Base-by-base conservation (phyloP, 1,140 invertebrate species). In the Hesperophylax magnus region DNA sequence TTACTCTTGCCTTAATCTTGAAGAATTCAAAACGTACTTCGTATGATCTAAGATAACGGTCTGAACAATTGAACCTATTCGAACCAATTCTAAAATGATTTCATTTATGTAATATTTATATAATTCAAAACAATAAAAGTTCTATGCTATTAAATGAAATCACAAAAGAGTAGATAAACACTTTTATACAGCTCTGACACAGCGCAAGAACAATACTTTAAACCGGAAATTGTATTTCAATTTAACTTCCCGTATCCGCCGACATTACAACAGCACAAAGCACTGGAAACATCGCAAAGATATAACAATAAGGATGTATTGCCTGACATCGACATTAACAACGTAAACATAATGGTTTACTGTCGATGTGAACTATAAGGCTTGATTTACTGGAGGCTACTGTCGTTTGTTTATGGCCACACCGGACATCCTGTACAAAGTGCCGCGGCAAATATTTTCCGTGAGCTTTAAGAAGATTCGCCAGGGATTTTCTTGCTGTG, bases 371-470 rank as follows among this genome's bases (percentile, higher is more conserved):
- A 78, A 78, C 76, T 53, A 54, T 78, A 78, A 81, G 31, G 18
- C 58, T 31, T 82, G 71, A 82, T 75, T 75, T 82, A 82, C 22
- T n/a, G 56, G 9, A 18, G 2, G 54, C 22, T 60, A 76, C n/a
- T 53, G 75, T 82, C 79, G 77, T 82, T 82, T 47, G 39, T 47
- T 79, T 79, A 79, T 58, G 75, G 77, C 63, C 77, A 53, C 56
- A 58, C 58, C 76, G 76, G 75, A 78, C 76, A 47, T 53, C 72
- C 71, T 39, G 74, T 82, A 82, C 81, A 79, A 79, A 82, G 77
- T 82, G 81, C 77, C 76, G 60, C 77, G 77, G 81, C 77, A 82
- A 82, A 82, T 82, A 82, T 82, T 82, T 82, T 79, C 78, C 77
- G 67, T 15, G 61, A 58, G 81, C 67, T 82, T 76, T 81, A 31